Percentiles rank a stretch among this genome's conserved stretches.
Evolutionary conservation across 2,888 invertebrate genomes (phyloP).

Genomic region (Spilosoma lubricipeda): DNA sequence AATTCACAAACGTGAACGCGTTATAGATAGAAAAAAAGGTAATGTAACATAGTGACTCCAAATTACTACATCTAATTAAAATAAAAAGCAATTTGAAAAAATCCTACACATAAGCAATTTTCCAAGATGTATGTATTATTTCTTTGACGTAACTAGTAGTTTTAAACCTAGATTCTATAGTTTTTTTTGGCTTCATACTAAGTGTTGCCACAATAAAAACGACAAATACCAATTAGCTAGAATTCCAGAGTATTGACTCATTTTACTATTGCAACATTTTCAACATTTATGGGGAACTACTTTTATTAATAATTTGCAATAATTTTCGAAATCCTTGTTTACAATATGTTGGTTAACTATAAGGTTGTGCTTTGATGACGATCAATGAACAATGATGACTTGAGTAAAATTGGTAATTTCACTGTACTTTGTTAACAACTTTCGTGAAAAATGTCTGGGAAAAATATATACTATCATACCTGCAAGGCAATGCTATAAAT

Average conservation of each 20-base stretch:
- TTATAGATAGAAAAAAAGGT: not conserved
- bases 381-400: not conserved
- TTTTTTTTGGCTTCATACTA: not conserved
- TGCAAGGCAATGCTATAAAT: not conserved
- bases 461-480: not conserved
- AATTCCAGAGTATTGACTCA: not conserved
- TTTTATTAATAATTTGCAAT: not conserved
- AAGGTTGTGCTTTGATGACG: no score
- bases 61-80: not conserved
- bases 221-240: no score
- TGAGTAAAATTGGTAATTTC: not conserved
- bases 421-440: not conserved
- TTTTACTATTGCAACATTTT: not conserved
- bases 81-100: not conserved
- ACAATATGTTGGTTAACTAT: not conserved
- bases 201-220: conserved; percentile 3
- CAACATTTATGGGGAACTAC: not conserved
- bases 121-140: not conserved
- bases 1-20: not conserved
- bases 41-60: not conserved
- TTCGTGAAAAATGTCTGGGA: not conserved
- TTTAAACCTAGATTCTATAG: not conserved
- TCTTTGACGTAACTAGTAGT: not conserved
- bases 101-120: not conserved
- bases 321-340: not conserved